These are phyloP conservation scores for Candidula unifasciata DNA, from an alignment of 2,888 invertebrate species.

Conservation along the genomic window DNA sequence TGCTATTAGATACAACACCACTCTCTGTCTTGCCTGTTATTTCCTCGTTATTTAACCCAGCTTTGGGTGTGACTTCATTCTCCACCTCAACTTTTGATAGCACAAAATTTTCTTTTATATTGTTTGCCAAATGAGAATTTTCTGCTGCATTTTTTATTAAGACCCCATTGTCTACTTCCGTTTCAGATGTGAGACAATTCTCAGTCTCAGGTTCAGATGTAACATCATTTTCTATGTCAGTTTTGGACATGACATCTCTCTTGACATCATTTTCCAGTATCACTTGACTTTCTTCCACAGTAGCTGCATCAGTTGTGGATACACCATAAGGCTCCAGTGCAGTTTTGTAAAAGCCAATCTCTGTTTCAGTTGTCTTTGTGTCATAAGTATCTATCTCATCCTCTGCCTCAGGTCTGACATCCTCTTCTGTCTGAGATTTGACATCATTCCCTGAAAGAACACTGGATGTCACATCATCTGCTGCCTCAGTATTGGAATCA, in stretches of 20 bases:
- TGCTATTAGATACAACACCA: not conserved
- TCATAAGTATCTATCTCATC: slow-evolving; percentile 3
- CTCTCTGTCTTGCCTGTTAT: too few species aligned
- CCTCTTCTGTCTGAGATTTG: too few species aligned
- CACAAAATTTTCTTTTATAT: not conserved
- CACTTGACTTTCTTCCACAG: not conserved
- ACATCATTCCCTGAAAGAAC: not conserved
- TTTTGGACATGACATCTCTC: slow-evolving; percentile 2
- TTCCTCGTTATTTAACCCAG: not conserved
- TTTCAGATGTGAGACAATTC: not conserved
- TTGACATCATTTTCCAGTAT: not conserved
- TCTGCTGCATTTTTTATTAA: not conserved
- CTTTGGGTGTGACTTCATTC: not conserved
- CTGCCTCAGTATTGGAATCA: not conserved
- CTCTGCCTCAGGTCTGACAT: too few species aligned
- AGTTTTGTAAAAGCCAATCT: slow-evolving; percentile 4
- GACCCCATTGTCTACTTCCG: not conserved
- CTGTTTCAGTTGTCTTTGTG: not conserved
- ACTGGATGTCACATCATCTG: not conserved
- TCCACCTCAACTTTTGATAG: not conserved
- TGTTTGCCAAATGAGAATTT: slow-evolving; percentile 26
- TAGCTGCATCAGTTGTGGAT: not conserved
- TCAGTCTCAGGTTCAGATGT: not conserved
- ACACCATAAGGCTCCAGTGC: slow-evolving; percentile 32
- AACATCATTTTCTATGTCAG: slow-evolving; percentile 34